Base-by-base conservation (phyloP, 2,797 vertebrate genomes). In the Aeoliscus strigatus region DNA sequence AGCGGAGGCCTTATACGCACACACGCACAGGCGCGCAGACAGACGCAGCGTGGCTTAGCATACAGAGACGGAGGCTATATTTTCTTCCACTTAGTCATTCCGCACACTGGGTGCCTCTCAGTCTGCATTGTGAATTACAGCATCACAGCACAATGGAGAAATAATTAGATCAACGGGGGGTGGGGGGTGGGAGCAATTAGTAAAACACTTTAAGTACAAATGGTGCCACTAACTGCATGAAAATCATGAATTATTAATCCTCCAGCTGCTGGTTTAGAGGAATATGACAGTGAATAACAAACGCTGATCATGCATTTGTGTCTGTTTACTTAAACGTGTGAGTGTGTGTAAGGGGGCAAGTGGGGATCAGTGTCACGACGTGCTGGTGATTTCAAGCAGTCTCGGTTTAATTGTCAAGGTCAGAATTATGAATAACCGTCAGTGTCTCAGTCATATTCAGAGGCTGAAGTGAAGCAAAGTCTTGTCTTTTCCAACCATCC, bases 171-270 rank as follows among this genome's bases (percentile, higher is more conserved):
- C 13, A 25, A 70, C 45, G 51, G 59, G 66, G 73, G 48, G 63
- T 43, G 51, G 58, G n/a, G n/a, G n/a, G n/a, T n/a, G n/a, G n/a
- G n/a, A n/a, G n/a, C 58, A 78, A 81, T 82, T 82, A 74, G 72
- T 13, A 33, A 62, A 75, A 65, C 66, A 36, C 51, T 76, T 71
- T 59, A 57, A 66, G 73, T 61, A 69, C 66, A 75, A 69, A 73
- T 49, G 67, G 47, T 37, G 44, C 25, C 29, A 23, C 32, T 40
- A 51, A 39, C 57, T 66, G 70, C 39, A 55, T 41, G 39, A 62
- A 62, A 64, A 47, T 14, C 12, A 42, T 50, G 38, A 61, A 77
- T 72, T 52, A 77, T 66, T 66, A 70, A 70, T 49, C 43, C 44
- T 27, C n/a, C n/a, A n/a, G 39, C 54, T 42, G 35, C 25, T 13